Evolutionary conservation across 2,888 invertebrate species (phyloP).

Genomic region (Leptura quadrifasciata): DNA sequence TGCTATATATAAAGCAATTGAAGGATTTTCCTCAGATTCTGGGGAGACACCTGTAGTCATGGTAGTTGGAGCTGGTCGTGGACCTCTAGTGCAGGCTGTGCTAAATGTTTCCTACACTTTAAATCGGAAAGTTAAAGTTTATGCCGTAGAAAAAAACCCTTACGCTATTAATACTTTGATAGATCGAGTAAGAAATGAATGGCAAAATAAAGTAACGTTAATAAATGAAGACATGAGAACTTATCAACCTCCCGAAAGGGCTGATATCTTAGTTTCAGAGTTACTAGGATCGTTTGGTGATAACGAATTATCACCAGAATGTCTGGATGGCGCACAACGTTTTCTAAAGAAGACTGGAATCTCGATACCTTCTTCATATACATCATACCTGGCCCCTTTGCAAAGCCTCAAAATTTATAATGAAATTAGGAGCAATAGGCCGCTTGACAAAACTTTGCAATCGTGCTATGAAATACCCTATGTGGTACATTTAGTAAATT

Average conservation of each 20-base stretch:
- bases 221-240: conserved; percentile 92
- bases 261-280: conserved; percentile 97
- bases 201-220: conserved; percentile 86
- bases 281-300: conserved; percentile 93
- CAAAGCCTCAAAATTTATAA: conserved; percentile 92
- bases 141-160: conserved; percentile 98
- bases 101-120: conserved; percentile 85
- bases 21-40: conserved; percentile 76
- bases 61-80: conserved; percentile 83
- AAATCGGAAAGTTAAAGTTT: conserved; percentile 82
- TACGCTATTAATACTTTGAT: conserved; percentile 92
- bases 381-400: conserved; percentile 94
- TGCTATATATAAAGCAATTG: conserved; percentile 87
- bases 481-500: conserved; percentile 93
- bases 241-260: conserved; percentile 87
- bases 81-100: conserved; percentile 94
- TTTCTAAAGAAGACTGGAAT: conserved; percentile 92
- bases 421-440: conserved; percentile 78
- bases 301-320: conserved; percentile 99
- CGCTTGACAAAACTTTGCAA: conserved; percentile 75
- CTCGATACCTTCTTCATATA: conserved; percentile 92
- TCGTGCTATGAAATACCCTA: conserved; percentile 88
- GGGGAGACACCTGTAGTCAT: conserved; percentile 74
- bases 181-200: conserved; percentile 85
- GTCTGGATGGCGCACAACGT: conserved; percentile 94